Evolutionary conservation across 2,888 invertebrate genomes (phyloP), one percentile per base, ranked within the genome.

Genomic region (Ditylenchus weischeri): DNA sequence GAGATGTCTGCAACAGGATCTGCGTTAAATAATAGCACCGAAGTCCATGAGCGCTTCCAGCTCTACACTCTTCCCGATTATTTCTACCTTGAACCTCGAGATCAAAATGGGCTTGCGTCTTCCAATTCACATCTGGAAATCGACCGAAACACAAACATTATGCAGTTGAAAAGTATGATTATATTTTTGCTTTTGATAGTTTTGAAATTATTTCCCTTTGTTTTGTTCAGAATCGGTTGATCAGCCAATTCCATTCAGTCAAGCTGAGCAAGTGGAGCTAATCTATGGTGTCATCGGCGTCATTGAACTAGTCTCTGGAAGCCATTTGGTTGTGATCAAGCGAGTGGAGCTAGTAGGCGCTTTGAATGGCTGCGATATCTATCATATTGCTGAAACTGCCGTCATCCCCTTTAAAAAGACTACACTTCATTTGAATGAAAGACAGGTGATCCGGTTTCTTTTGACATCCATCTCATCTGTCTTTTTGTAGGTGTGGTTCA

Each of bases 361-460:
- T 48, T 57, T 81, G 21, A 79, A 79, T 64, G 79, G 76, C 19
- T 75, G 78, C n/a, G 76, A 78, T 21, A 74, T 81, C 19, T 82
- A 76, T 70, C 72, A 70, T 15, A 74, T 81, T 21, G 43, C 62
- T 21, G 75, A 76, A 35, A 76, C 85, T 36, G 85, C 86, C 62
- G 69, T 84, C 23, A 78, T 95, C 76, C 91, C 93, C 0, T 96
- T 90, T 85, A 88, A 90, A 66, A 88, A 90, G 77, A 90, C 92
- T 23, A 88, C 89, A 49, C 87, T 91, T 64, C 93, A 93, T 85
- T 87, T 95, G 64, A 91, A 89, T 54, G 89, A 88, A 73, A 89
- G 89, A 84, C 86, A 90, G 89, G 88, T 89, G 75, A 29, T 29
- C 50, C 59, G n/a, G 47, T 15, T 51, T 19, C 7, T 29, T 29